Evolutionary conservation across 1,140 invertebrate species (phyloP).

Genomic region (Conus ventricosus): DNA sequence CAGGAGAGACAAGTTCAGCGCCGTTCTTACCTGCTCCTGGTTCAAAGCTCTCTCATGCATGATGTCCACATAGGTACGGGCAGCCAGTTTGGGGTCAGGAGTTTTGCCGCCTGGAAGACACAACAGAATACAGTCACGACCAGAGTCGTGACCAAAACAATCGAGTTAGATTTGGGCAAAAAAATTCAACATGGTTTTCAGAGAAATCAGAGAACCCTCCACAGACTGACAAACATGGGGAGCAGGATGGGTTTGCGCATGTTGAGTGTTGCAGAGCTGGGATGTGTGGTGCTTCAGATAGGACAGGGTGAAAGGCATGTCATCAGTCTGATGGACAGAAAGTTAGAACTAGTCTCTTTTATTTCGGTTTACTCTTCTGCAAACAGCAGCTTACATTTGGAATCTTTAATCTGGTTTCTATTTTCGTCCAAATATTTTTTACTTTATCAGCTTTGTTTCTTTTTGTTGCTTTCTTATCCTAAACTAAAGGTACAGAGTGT

Average conservation of each 20-base stretch:
- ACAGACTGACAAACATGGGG: constrained; percentile 7
- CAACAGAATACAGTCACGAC: constrained; percentile 71
- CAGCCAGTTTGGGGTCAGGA: constrained; percentile 84
- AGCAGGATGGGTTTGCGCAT: neutral
- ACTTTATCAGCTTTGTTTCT: too few species aligned
- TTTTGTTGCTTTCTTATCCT: too few species aligned
- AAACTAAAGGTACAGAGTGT: too few species aligned
- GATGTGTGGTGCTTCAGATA: neutral
- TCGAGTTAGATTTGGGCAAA: constrained; percentile 33
- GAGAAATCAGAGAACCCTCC: neutral
- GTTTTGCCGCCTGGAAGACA: constrained; percentile 95
- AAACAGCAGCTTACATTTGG: too few species aligned
- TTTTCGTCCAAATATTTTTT: too few species aligned
- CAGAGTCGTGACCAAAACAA: constrained; percentile 64
- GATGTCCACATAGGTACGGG: constrained; percentile 95
- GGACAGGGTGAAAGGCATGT: neutral
- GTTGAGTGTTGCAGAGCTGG: neutral
- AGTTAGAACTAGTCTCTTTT: constrained; percentile 5
- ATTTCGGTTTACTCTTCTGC: neutral
- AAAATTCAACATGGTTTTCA: neutral
- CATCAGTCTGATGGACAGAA: constrained; percentile 18
- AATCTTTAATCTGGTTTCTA: too few species aligned
- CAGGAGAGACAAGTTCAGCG: neutral
- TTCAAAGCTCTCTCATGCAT: constrained; percentile 93
- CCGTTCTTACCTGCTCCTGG: constrained; percentile 68